Base-by-base conservation (phyloP, 2,888 invertebrate genomes). In the Cerceris ruficornis region DNA sequence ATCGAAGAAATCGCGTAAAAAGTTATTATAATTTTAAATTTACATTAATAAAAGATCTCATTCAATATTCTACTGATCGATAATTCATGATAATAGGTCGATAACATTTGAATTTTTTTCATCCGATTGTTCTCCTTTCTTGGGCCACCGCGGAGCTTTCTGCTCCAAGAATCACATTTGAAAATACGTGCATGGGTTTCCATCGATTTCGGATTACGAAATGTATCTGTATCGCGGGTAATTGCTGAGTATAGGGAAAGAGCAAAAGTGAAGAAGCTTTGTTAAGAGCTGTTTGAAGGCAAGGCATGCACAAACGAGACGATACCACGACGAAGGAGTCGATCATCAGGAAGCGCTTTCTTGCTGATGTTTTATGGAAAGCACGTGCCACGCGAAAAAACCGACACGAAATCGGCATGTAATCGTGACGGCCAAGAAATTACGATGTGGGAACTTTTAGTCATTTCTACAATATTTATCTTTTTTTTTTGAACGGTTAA, bases 311-410 rank as follows among this genome's bases (percentile, higher is more conserved):
- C 85, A 28, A 67, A 57, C 72, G 17, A 54, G 62, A 50, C 76
- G 55, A 82, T 60, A 67, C 71, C 61, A 70, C 76, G 60, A 62
- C 49, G 43, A 52, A 14, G 49, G 70, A 70, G 60, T 14, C 39
- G 59, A 28, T 76, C 73, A 71, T 77, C 82, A 84, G 86, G 86
- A 88, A 87, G 73, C 78, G 72, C 86, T 88, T 88, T 86, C 82
- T 77, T 86, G 59, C 81, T 84, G 83, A 87, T 88, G 86, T 87
- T 88, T 88, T 87, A 87, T 88, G 85, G 86, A 88, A 88, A 87
- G 72, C 85, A 66, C 80, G 81, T 82, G 43, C 64, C 6, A 57
- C 58, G 46, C 67, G 54, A 79, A 28, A 42, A 61, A 61, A 49
- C 58, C 59, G 46, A 59, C 66, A 80, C 66, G 77, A 85, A 80